These are phyloP conservation scores for Crotalus tigris DNA, from an alignment of 2,113 vertebrate species.

Conservation along the genomic window DNA sequence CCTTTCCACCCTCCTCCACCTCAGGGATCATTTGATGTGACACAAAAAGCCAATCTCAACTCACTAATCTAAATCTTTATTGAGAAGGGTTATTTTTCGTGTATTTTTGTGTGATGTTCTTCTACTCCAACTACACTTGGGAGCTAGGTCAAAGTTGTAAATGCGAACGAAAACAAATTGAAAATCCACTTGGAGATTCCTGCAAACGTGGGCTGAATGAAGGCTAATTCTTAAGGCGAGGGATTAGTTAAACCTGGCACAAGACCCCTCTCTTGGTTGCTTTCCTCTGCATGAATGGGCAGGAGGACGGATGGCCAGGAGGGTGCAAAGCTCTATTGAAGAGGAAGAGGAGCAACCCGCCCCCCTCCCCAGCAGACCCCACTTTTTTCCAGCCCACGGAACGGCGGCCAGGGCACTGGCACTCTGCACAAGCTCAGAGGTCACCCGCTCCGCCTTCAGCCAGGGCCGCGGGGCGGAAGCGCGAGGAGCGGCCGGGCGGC, in stretches of 20 bases:
- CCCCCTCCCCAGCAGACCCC: background rate
- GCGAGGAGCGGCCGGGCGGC: no score
- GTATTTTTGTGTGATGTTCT: no score
- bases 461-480: background rate
- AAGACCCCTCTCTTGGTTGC: accelerated
- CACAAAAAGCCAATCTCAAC: no score
- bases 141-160: no score
- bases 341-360: background rate
- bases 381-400: background rate
- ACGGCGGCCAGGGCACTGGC: background rate
- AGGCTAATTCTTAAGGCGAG: background rate
- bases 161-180: no score
- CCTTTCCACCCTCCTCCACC: no score
- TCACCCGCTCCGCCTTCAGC: constrained; percentile 9
- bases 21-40: no score
- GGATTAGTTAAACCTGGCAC: no score
- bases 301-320: background rate
- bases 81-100: no score
- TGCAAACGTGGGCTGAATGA: background rate
- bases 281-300: background rate
- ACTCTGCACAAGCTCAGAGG: background rate
- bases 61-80: no score
- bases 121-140: no score
- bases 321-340: background rate
- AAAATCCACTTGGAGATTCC: no score